Base-by-base conservation (phyloP, 2,888 invertebrate species). In the Sphaerophoria taeniata region DNA sequence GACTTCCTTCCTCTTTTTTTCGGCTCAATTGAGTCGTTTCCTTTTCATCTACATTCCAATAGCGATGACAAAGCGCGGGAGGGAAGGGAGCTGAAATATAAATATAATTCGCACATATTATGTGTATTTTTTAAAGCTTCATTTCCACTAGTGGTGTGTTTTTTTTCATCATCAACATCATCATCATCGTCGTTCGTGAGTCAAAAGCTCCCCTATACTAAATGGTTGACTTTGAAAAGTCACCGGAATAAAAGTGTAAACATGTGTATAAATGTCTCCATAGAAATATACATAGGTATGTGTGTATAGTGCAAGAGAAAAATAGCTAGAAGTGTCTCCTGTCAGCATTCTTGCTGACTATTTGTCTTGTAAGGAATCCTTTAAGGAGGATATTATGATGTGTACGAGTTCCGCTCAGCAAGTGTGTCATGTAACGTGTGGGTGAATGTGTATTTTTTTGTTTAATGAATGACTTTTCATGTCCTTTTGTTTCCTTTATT, bases 181-280 rank as follows among this genome's bases (percentile, higher is more conserved):
- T 43, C 39, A 43, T 43, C 4, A 43, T 43, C 39, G 3, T 49
- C 6, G 58, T 14, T 63, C 47, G 45, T 63, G 47, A 71, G 16
- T 36, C 36, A 65, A 83, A 83, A 84, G 84, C 84, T 84, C 49
- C 36, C 36, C 47, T 11, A 74, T 33, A 49, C 60, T 45, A 16
- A 49, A 45, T 77, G 56, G 67, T 39, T 84, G 84, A 84, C 84
- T 84, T 84, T 84, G 84, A 79, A 84, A 84, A 74, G 84, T 79
- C 84, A 84, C 67, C 79, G 84, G 71, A 77, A 77, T 69, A 11
- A 70, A 9, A 61, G 12, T 65, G 65, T 65, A 65, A 65, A 65
- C 65, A 36, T 65, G 24, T n/a, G 24, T 14, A n/a, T 9, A 24
- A 11, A 60, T n/a, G 47, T 63, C 14, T 65, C 45, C 31, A 31